Percentiles rank a stretch among this genome's conserved stretches.
phyloP scores from a whole-genome alignment of 2,113 vertebrate genomes.

The Spea bombifrons region DNA sequence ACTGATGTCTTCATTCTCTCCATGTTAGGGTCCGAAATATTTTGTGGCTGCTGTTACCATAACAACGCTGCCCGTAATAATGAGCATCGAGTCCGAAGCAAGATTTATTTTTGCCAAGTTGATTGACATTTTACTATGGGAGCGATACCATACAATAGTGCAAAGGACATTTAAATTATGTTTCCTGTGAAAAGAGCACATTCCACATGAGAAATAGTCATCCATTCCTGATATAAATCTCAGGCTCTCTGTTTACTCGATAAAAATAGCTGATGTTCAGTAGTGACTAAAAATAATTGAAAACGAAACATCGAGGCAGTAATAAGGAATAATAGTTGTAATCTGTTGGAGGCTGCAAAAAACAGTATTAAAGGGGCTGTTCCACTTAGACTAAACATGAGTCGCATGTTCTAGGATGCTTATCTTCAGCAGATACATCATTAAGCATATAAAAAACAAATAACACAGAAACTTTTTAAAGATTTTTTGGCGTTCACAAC shows the following conservation, averaged over 20 bases:
- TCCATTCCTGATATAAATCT: neutral
- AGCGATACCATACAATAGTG: neutral
- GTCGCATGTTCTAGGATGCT: too few species aligned
- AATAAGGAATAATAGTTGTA: too few species aligned
- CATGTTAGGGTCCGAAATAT: neutral
- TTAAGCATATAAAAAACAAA: too few species aligned
- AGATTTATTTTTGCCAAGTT: neutral
- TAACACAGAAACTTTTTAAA: too few species aligned
- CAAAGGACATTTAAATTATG: conserved; percentile 3
- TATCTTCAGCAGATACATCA: too few species aligned
- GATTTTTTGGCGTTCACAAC: too few species aligned
- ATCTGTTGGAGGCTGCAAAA: too few species aligned
- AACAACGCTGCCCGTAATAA: conserved; percentile 12
- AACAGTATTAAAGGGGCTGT: too few species aligned
- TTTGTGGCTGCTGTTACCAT: conserved; percentile 6
- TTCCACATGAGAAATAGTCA: neutral
- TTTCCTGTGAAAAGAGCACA: neutral
- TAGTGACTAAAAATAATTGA: neutral
- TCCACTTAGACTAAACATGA: too few species aligned
- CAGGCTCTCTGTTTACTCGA: neutral
- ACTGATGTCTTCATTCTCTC: too few species aligned
- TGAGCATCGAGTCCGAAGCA: neutral
- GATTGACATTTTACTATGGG: conserved; percentile 3
- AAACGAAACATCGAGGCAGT: too few species aligned
- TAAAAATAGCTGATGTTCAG: neutral